A percentile compares a stretch with the other conserved stretches of the same genome.
These are phyloP conservation scores for Oxytorus armatus DNA, from an alignment of 2,888 invertebrate species.

Conservation along the genomic window DNA sequence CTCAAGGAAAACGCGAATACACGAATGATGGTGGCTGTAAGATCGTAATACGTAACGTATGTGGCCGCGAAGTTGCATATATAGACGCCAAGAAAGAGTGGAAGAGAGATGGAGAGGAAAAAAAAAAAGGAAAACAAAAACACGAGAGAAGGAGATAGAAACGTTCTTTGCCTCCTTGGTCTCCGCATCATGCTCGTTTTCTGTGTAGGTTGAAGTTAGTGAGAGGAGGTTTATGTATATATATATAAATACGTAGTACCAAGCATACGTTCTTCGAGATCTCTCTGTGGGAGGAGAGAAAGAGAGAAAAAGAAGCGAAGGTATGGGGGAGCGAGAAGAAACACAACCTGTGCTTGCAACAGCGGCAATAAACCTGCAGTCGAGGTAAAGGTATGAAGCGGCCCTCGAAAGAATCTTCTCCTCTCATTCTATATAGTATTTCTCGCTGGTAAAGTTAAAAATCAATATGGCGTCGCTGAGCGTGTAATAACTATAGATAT, in stretches of 20 bases:
- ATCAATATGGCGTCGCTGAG: no score
- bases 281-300: constrained; percentile 37
- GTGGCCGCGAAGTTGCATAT: neutral
- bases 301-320: neutral
- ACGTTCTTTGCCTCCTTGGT: constrained; percentile 45
- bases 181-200: constrained; percentile 37
- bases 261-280: constrained; percentile 30
- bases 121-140: no score
- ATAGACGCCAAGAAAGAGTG: neutral
- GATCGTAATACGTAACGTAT: neutral
- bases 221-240: constrained; percentile 34
- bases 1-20: constrained; percentile 18
- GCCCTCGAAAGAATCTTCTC: constrained; percentile 62
- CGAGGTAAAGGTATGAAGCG: constrained; percentile 60
- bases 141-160: constrained; percentile 40
- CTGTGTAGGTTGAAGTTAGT: constrained; percentile 55
- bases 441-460: no score
- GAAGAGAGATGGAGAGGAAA: neutral
- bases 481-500: neutral
- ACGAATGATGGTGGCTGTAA: neutral
- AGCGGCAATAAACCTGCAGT: constrained; percentile 57
- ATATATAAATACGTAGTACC: constrained; percentile 14
- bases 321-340: constrained; percentile 16
- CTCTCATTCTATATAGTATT: constrained; percentile 33
- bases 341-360: constrained; percentile 61